Conservation (phyloP, 2,888 invertebrate species). For the Mayetiola destructor region DNA sequence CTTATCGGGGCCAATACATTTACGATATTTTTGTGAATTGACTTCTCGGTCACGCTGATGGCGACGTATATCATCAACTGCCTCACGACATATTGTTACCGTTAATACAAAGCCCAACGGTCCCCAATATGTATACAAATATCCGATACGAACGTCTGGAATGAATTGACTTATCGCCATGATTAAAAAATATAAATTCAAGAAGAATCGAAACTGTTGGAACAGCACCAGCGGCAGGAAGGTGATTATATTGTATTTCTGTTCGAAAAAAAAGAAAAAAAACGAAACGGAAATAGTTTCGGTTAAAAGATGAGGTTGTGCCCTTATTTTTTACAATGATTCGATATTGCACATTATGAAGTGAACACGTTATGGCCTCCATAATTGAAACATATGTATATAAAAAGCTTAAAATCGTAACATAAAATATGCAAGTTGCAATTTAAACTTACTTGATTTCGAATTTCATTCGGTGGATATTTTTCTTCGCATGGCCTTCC, state of each 20-base stretch:
- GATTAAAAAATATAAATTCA: slow-evolving; percentile 93
- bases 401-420: no score
- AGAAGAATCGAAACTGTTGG: slow-evolving; percentile 97
- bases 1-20: slow-evolving; percentile 46
- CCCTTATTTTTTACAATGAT: no score
- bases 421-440: no score
- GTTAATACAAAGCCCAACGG: slow-evolving; percentile 91
- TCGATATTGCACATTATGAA: no score
- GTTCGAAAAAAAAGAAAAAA: slow-evolving; percentile 29
- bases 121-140: slow-evolving; percentile 98
- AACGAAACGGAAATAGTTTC: no score
- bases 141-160: slow-evolving; percentile 89
- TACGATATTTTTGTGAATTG: slow-evolving; percentile 83
- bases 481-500: slow-evolving; percentile 65
- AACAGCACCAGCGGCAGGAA: slow-evolving; percentile 85
- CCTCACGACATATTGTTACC: slow-evolving; percentile 92
- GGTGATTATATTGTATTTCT: slow-evolving; percentile 90
- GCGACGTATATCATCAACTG: slow-evolving; percentile 87
- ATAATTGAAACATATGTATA: no score
- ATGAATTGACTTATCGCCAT: slow-evolving; percentile 99
- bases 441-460: slow-evolving; percentile 55
- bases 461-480: slow-evolving; percentile 88
- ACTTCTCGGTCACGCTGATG: slow-evolving; percentile 91
- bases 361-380: no score
- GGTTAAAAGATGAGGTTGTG: no score